These are phyloP conservation scores for Drosophila anomalata DNA, from an alignment of 2,888 invertebrate genomes.

Conservation along the genomic window DNA sequence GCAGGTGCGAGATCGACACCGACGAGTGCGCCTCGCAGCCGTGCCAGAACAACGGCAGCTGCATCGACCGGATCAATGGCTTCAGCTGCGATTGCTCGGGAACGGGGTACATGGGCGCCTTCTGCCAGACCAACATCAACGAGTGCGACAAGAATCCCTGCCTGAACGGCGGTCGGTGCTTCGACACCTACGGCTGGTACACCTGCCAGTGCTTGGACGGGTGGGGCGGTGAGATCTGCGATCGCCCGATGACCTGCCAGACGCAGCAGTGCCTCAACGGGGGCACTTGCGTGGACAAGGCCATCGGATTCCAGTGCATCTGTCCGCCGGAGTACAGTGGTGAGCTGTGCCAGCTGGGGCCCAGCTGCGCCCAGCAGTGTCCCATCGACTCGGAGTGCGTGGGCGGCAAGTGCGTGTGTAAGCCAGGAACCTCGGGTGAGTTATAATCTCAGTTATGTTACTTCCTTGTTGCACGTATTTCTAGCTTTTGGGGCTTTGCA, in stretches of 20 bases:
- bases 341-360: constrained; percentile 82
- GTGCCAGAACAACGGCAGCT: constrained; percentile 90
- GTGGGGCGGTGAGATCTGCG: constrained; percentile 92
- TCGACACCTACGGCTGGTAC: constrained; percentile 92
- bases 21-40: constrained; percentile 90
- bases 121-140: constrained; percentile 91
- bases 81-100: constrained; percentile 91
- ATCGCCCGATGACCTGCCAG: constrained; percentile 87
- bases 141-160: constrained; percentile 91
- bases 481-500: constrained; percentile 42
- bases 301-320: constrained; percentile 88
- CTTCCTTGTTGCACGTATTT: neutral
- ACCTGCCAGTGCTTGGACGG: constrained; percentile 90
- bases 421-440: constrained; percentile 83
- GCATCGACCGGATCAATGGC: constrained; percentile 89
- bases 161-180: constrained; percentile 90
- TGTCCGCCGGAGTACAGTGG: constrained; percentile 87
- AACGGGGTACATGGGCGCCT: constrained; percentile 90
- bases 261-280: constrained; percentile 90
- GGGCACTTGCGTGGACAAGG: constrained; percentile 87
- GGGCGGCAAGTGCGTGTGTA: constrained; percentile 84
- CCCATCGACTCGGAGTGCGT: constrained; percentile 88
- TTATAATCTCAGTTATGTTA: constrained; percentile 14
- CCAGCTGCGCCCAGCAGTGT: constrained; percentile 84
- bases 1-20: constrained; percentile 87